These are phyloP conservation scores for Venustaconcha ellipsiformis DNA, from an alignment of 1,140 invertebrate genomes.

Conservation along the genomic window DNA sequence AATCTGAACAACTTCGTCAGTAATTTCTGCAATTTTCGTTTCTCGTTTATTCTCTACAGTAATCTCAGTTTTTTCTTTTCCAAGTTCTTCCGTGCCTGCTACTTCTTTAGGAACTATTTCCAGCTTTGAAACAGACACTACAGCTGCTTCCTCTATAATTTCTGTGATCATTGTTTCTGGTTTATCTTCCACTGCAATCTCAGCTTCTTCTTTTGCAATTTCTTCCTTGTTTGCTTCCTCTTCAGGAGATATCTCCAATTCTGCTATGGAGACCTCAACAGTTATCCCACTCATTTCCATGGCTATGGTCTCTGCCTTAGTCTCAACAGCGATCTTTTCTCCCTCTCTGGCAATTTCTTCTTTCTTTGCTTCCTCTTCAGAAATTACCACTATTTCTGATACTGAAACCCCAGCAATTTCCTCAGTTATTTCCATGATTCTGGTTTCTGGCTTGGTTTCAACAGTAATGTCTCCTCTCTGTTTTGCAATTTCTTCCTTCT, in stretches of 20 bases:
- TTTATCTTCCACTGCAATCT: neutral
- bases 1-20: neutral
- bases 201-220: no score
- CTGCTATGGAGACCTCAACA: constrained; percentile 8
- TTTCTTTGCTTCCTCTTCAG: neutral
- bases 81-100: constrained; percentile 2
- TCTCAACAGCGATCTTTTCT: constrained; percentile 12
- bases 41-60: neutral
- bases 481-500: constrained; percentile 12
- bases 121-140: neutral
- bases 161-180: constrained; percentile 16
- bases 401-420: neutral
- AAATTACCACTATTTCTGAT: neutral
- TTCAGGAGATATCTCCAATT: constrained; percentile 11
- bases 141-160: neutral
- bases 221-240: neutral
- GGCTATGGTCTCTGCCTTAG: constrained; percentile 4
- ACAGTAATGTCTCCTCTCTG: constrained; percentile 7
- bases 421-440: neutral
- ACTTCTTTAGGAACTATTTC: neutral
- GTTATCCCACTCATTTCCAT: constrained; percentile 8
- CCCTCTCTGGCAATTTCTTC: constrained; percentile 13
- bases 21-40: constrained; percentile 16
- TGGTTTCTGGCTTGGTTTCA: constrained; percentile 8
- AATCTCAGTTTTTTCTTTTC: constrained; percentile 11